Percentiles rank a stretch among this genome's conserved stretches.
Conservation (phyloP, 2,113 vertebrate genomes). For the Chloropsis cyanopogon region DNA sequence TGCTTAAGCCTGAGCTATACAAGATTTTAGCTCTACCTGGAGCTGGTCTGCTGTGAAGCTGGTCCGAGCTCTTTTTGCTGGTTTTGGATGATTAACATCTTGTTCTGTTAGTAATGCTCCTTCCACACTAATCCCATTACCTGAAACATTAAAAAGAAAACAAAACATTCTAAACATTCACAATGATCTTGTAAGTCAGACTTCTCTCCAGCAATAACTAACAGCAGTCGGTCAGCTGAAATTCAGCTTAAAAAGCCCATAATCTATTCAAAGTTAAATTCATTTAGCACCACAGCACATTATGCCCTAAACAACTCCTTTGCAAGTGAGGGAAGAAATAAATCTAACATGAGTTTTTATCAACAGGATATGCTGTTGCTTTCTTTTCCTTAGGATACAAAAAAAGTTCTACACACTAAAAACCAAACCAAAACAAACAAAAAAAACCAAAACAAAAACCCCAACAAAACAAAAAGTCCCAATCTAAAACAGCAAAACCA, state of each 20-base stretch:
- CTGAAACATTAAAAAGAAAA: conserved; percentile 71
- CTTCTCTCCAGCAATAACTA: not conserved
- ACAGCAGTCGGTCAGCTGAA: not conserved
- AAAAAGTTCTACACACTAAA: not conserved
- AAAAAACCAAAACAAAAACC: not conserved
- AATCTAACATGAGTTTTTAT: not conserved
- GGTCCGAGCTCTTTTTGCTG: conserved; percentile 95
- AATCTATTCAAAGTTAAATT: not conserved
- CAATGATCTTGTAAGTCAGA: not conserved
- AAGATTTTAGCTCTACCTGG: conserved; percentile 78
- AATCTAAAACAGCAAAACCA: not conserved
- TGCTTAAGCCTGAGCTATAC: not conserved
- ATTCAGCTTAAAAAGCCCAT: not conserved
- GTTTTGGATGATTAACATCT: conserved; percentile 91
- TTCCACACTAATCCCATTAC: conserved; percentile 88
- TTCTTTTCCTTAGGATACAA: not conserved
- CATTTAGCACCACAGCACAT: not conserved
- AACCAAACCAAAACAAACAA: not conserved
- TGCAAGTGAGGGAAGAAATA: not conserved
- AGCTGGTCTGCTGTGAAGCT: conserved; percentile 98
- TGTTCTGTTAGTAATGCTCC: conserved; percentile 89
- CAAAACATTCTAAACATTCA: not conserved
- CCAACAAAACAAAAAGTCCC: not conserved
- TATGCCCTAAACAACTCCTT: not conserved
- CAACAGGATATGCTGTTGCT: not conserved